Evolutionary conservation across 2,888 invertebrate genomes (phyloP), one percentile per base, ranked within the genome.

Genomic region (Agriopis marginaria): DNA sequence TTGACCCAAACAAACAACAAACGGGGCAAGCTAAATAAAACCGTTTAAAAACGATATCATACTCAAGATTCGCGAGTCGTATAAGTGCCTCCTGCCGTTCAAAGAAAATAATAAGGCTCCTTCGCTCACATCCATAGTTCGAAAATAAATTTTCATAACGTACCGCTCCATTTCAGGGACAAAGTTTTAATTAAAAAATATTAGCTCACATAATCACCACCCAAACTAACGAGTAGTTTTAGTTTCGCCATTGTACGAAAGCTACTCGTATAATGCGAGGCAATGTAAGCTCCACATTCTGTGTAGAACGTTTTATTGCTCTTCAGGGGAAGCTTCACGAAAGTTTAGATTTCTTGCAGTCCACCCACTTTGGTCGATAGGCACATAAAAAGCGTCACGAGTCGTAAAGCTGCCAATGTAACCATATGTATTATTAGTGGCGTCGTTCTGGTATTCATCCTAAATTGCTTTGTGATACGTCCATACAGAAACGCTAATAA

Each of bases 321-420:
- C 79, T 79, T 79, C 75, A 71, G 79, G 79, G 77, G 66, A 76
- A 74, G 75, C 76, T 81, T 76, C 75, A 72, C 63, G 73, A 79
- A 82, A 74, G 76, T 83, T 80, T 74, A 79, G 76, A 77, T 81
- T 83, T 81, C 78, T 78, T 77, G 68, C 72, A 79, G 75, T 80
- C 75, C 74, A 68, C 65, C 71, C 64, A 71, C 66, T 68, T 66
- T 68, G 79, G 75, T 77, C 79, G 77, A 79, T 79, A 79, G 77
- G 67, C 77, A 75, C 72, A 80, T 78, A 80, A 79, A 79, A 75
- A 72, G 75, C 72, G 73, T 74, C 74, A 76, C 78, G 77, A 77
- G 67, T 76, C 74, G 76, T 73, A 73, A 76, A 66, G 61, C 75
- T 77, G 66, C 73, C 61, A 76, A 76, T 75, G 71, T 75, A 73